Evolutionary conservation across 1,140 invertebrate genomes (phyloP).

Genomic region (Brachionus rotundiformis): DNA sequence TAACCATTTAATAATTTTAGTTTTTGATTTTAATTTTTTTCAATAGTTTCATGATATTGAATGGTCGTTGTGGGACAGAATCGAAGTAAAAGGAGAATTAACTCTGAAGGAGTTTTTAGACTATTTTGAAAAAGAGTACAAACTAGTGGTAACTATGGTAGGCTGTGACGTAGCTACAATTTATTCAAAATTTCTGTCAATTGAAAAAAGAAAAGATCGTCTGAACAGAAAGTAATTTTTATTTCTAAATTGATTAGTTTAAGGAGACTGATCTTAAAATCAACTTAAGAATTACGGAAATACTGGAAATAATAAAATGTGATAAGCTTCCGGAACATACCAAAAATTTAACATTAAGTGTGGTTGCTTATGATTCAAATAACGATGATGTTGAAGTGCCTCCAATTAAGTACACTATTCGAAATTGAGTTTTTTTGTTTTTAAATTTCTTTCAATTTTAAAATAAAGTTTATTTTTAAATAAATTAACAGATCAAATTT

Average conservation of each 20-base stretch:
- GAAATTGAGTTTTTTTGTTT: constrained; percentile 24
- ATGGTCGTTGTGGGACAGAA: constrained; percentile 97
- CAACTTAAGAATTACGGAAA: constrained; percentile 24
- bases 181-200: constrained; percentile 25
- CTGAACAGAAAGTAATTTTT: constrained; percentile 22
- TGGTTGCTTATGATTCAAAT: constrained; percentile 8
- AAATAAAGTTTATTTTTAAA: neutral
- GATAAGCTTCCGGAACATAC: constrained; percentile 37
- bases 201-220: constrained; percentile 29
- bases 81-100: constrained; percentile 90
- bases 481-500: neutral
- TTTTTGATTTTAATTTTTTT: neutral
- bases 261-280: neutral
- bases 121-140: constrained; percentile 85
- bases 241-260: neutral
- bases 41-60: constrained; percentile 82
- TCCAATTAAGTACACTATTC: constrained; percentile 23
- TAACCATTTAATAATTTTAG: neutral
- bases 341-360: constrained; percentile 33
- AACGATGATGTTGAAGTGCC: constrained; percentile 9
- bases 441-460: neutral
- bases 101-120: constrained; percentile 89
- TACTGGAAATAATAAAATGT: constrained; percentile 33
- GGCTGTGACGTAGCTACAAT: constrained; percentile 76
- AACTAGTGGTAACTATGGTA: constrained; percentile 93